Conservation (phyloP, 1,140 invertebrate species). For the Ooceraea biroi region DNA sequence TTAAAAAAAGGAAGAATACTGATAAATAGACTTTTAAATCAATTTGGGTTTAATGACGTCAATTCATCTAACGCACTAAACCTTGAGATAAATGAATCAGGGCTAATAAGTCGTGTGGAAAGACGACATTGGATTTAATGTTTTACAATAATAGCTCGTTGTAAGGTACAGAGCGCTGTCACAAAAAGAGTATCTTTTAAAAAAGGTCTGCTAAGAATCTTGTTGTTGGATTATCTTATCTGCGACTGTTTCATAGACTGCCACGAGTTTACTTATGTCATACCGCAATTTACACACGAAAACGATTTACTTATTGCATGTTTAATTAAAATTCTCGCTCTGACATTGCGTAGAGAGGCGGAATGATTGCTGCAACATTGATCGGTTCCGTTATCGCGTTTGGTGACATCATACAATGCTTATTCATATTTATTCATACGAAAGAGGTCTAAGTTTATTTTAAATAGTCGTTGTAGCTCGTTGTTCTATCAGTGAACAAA, state of each 20-base stretch:
- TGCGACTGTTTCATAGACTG: neutral
- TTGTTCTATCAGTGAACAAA: neutral
- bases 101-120: constrained; percentile 17
- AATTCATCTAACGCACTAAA: constrained; percentile 3
- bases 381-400: neutral
- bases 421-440: neutral
- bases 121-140: neutral
- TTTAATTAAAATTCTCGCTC: neutral
- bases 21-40: neutral
- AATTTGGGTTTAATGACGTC: neutral
- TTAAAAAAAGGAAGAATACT: neutral
- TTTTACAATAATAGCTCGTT: neutral
- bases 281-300: neutral
- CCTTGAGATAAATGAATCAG: neutral
- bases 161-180: too few relatives aligned
- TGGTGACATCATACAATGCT: neutral
- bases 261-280: neutral
- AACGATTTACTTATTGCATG: neutral
- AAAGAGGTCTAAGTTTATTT: constrained; percentile 5
- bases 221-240: too few relatives aligned
- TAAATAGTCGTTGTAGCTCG: neutral
- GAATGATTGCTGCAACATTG: neutral
- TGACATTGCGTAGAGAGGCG: neutral
- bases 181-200: too few relatives aligned
- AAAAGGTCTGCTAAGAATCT: too few relatives aligned